Base-by-base conservation (phyloP, 64 coral and sea anemone species). In the Cladopsammia gracilis region DNA sequence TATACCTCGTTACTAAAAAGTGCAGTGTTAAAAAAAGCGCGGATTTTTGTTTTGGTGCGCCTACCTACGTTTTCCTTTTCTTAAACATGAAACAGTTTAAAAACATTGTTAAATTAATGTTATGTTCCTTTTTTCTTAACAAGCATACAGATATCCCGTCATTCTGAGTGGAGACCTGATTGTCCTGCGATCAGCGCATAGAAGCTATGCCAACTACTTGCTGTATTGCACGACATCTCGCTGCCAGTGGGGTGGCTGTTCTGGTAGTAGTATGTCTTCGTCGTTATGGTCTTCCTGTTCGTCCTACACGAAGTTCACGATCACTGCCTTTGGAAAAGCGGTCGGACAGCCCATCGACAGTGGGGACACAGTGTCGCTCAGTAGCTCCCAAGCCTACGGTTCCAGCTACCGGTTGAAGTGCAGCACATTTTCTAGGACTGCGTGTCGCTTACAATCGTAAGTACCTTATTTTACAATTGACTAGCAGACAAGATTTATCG, bases 311-410 rank as follows among this genome's bases (percentile, higher is more conserved):
- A 57, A 25, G 66, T 87, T 87, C n/a, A 52, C 23, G 22, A 87
- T 87, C 66, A 6, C 5, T 1, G 85, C 65, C 51, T 42, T 85
- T 42, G 52, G 52, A 14, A 85, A 64, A 26, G 49, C 23, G 6
- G 66, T 73, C 47, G 85, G 85, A 71, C 45, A 57, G 10, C 4
- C 66, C 12, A 87, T 87, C 44, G 52, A 50, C 15, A 87, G 85
- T 50, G 85, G 85, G 3, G 85, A 87, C 45, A 62, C 19, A 5
- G 85, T 87, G 16, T 62, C 46, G 12, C 10, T 87, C 3, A 50
- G 64, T n/a, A n/a, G n/a, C n/a, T 44, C 85, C 42, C 1, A 16
- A 4, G 18, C 2, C 43, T 50, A 62, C 19, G 66, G 85, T 46
- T 25, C 14, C 1, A 25, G 16, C 9, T 87, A 44, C 53, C 66